phyloP scores from a whole-genome alignment of 2,888 invertebrate species.

The Ischnura elegans region DNA sequence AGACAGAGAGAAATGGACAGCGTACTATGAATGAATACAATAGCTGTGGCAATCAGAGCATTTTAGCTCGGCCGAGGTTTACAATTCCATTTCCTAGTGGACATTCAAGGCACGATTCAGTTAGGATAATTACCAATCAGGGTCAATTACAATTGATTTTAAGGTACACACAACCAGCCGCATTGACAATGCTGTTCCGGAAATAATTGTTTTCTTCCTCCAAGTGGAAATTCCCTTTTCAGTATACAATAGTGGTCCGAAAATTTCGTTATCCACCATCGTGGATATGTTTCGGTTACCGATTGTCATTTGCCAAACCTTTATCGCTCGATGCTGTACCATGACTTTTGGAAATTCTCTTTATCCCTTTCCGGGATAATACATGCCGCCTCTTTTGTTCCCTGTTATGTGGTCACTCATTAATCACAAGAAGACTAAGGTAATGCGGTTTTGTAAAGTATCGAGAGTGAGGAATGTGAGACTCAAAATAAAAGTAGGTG shows the following conservation, averaged over 20 bases:
- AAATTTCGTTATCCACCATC: not conserved
- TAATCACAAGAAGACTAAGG: no score
- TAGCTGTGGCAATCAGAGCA: not conserved
- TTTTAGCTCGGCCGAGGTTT: not conserved
- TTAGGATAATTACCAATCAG: not conserved
- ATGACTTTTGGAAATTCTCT: not conserved
- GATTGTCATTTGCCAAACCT: not conserved
- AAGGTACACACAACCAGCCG: not conserved
- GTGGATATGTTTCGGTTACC: not conserved
- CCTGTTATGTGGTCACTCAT: not conserved
- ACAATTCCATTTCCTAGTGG: not conserved
- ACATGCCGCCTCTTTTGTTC: not conserved
- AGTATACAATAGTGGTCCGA: not conserved
- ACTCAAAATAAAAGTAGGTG: no score
- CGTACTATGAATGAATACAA: not conserved
- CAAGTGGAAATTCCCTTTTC: not conserved
- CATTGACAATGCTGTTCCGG: not conserved
- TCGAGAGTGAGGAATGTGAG: no score
- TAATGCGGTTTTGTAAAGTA: no score
- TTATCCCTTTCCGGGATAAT: not conserved
- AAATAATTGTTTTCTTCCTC: not conserved
- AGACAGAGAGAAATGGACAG: no score
- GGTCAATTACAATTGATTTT: not conserved
- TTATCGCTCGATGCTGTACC: not conserved
- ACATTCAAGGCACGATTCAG: not conserved